Percentiles rank a stretch among this genome's conserved stretches.
Evolutionary conservation across 1,140 invertebrate species (phyloP).

Genomic region (Sitophilus oryzae): DNA sequence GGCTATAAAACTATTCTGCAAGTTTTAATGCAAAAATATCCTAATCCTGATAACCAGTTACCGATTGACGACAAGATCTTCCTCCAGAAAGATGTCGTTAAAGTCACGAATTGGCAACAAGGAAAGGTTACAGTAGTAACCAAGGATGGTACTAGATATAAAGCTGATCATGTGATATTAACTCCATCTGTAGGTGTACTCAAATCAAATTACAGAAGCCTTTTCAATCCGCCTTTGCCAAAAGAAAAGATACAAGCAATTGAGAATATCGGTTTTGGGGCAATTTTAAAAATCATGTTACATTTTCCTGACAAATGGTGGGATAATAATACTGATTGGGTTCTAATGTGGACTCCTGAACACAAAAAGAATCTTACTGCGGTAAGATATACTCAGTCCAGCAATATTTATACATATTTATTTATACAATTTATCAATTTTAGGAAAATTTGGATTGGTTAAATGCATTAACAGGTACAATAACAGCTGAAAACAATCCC

Average conservation of each 20-base stretch:
- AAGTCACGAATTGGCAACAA: constrained; percentile 47
- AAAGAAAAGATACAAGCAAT: constrained; percentile 56
- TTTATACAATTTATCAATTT: too few species aligned
- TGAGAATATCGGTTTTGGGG: constrained; percentile 60
- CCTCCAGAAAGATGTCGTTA: constrained; percentile 29
- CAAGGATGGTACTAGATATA: constrained; percentile 51
- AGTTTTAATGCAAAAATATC: constrained; percentile 34
- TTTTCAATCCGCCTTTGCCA: constrained; percentile 59
- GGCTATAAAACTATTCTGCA: constrained; percentile 38
- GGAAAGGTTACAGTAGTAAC: constrained; percentile 20
- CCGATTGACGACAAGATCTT: constrained; percentile 33
- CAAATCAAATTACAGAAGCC: constrained; percentile 52
- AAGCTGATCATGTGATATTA: constrained; percentile 62
- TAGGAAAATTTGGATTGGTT: constrained; percentile 21
- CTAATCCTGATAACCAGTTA: constrained; percentile 21
- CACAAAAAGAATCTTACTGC: constrained; percentile 49
- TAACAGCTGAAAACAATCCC: constrained; percentile 43
- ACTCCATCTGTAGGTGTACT: constrained; percentile 65
- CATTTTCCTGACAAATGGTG: constrained; percentile 60
- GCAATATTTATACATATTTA: too few species aligned
- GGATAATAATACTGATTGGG: constrained; percentile 50
- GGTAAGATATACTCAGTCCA: too few species aligned
- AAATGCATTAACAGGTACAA: constrained; percentile 45
- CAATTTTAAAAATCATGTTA: constrained; percentile 71
- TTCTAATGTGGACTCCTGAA: constrained; percentile 50